phyloP scores from a whole-genome alignment of 1,140 invertebrate genomes.

The Bathynomus jamesi region DNA sequence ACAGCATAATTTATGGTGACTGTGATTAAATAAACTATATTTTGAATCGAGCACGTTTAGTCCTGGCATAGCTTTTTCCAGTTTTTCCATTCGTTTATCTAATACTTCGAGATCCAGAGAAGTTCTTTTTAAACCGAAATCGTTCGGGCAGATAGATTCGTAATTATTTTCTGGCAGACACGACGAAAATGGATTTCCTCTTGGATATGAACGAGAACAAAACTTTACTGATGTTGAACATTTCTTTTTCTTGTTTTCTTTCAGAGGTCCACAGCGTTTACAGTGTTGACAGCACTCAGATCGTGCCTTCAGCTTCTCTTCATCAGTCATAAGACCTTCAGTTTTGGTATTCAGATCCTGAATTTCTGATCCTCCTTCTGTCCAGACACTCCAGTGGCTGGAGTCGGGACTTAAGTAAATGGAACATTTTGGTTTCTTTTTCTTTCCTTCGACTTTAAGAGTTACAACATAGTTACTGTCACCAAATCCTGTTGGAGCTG shows the following conservation, averaged over 20 bases:
- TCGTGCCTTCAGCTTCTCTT: constrained; percentile 27
- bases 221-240: background rate
- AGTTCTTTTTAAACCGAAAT: constrained; percentile 16
- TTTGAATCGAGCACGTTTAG: background rate
- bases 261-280: constrained; percentile 5
- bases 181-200: background rate
- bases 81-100: constrained; percentile 14
- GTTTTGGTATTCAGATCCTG: constrained; percentile 15
- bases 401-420: background rate
- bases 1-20: background rate
- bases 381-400: background rate
- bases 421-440: constrained; percentile 3
- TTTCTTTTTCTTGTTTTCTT: constrained; percentile 10
- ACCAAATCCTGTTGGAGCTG: constrained; percentile 31
- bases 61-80: background rate
- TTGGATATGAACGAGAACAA: constrained; percentile 5
- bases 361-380: background rate
- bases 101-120: constrained; percentile 32
- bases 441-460: constrained; percentile 21
- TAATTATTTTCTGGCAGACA: constrained; percentile 17
- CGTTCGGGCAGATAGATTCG: constrained; percentile 33
- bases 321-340: constrained; percentile 27
- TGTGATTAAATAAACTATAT: background rate
- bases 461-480: constrained; percentile 35
- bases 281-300: constrained; percentile 26